Base-by-base conservation (phyloP, 2,797 vertebrate species). In the Atherinosoma microstoma region DNA sequence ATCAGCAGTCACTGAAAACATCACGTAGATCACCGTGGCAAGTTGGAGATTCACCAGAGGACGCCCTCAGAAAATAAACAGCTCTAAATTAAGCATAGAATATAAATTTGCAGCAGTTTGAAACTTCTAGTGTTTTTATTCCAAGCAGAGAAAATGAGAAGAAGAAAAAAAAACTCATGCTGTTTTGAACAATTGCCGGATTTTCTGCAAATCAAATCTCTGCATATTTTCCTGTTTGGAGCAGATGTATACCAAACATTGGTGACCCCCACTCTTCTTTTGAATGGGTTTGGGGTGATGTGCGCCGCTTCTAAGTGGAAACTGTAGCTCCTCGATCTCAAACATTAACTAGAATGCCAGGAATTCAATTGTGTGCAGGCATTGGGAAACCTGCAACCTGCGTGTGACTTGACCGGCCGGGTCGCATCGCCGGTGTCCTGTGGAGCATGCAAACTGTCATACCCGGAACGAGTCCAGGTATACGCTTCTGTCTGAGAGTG, bases 171-270 rank as follows among this genome's bases (percentile, higher is more conserved):
- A 92, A 93, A 91, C 92, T 86, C 88, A 89, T 86, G 94, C 93
- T 84, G 92, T 90, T 90, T 82, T 73, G 84, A 96, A 97, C 97
- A 98, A 98, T 98, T 87, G 89, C 95, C 96, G 96, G 96, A 97
- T 96, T 93, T 96, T 95, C 86, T 90, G 91, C 94, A 93, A 97
- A 96, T 95, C 94, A 95, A 96, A 94, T 93, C 92, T 94, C 93
- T 90, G 91, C 94, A 95, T 94, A 95, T 96, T 96, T 97, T 96
- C 95, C 96, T 96, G 95, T 95, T 96, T 95, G 93, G 95, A 94
- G 92, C 92, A 92, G 92, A 93, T 94, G 94, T 92, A 90, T 92
- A 95, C 95, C 95, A 97, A 98, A 97, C 95, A 97, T 74, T 89
- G 89, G 92, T 95, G 95, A 96, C 95, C 95, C 85, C 82, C 70